These are phyloP conservation scores for Phainopepla nitens DNA, from an alignment of 2,113 vertebrate genomes.

Conservation along the genomic window DNA sequence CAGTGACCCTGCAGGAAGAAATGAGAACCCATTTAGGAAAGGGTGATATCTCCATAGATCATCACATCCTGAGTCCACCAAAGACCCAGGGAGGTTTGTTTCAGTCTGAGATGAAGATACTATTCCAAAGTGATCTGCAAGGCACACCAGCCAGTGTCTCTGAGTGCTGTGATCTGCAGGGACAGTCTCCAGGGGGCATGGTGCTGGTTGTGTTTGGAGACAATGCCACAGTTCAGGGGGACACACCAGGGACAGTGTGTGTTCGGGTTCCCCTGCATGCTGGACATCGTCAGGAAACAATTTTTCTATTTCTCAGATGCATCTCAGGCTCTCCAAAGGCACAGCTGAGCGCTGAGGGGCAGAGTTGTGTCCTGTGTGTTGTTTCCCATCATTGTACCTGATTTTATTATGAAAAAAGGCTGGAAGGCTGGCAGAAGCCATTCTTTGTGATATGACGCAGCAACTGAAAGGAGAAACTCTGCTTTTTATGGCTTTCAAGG, in stretches of 20 bases:
- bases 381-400: background rate
- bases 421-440: background rate
- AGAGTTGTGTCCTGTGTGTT: background rate
- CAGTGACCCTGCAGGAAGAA: background rate
- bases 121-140: background rate
- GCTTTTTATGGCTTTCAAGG: background rate
- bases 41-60: background rate
- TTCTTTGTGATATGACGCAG: background rate
- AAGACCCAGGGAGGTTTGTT: background rate
- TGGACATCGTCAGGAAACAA: background rate
- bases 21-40: background rate
- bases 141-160: background rate
- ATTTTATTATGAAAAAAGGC: background rate
- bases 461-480: background rate
- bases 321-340: background rate
- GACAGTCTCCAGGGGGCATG: background rate
- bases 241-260: fast-evolving
- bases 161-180: background rate
- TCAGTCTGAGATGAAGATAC: background rate
- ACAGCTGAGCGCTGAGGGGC: background rate
- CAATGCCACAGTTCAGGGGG: fast-evolving
- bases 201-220: background rate
- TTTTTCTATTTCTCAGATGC: background rate
- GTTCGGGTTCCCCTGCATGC: background rate
- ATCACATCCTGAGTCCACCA: background rate